Conservation (phyloP, 2,888 invertebrate genomes). For the Drosophila pegasa region DNA sequence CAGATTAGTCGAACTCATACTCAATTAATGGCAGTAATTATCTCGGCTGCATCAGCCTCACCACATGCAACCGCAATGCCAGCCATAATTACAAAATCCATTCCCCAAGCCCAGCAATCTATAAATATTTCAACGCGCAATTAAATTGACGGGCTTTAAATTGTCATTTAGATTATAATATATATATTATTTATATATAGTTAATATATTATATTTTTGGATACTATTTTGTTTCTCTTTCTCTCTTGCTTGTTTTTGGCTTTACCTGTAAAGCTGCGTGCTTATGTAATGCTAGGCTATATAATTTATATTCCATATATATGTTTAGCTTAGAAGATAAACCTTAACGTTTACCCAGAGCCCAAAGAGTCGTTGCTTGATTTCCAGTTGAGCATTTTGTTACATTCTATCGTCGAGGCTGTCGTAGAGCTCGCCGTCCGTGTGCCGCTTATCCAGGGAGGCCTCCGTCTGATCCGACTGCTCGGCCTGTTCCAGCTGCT, state of each 20-base stretch:
- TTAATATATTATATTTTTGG: slow-evolving; percentile 58
- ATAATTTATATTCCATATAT: slow-evolving; percentile 10
- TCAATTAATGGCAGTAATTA: slow-evolving; percentile 25
- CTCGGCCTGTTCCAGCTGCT: slow-evolving; percentile 7
- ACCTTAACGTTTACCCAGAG: slow-evolving; percentile 40
- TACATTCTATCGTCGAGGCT: slow-evolving; percentile 83
- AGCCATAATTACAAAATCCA: slow-evolving; percentile 25
- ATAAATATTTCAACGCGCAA: slow-evolving; percentile 4
- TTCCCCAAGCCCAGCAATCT: slow-evolving; percentile 3
- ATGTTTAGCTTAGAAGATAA: slow-evolving; percentile 21
- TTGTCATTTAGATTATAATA: slow-evolving; percentile 13
- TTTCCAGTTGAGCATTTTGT: slow-evolving; percentile 26
- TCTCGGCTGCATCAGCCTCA: not conserved
- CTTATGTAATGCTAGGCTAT: slow-evolving; percentile 28
- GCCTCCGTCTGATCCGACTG: not conserved
- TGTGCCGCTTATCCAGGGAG: slow-evolving; percentile 34
- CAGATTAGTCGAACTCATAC: slow-evolving; percentile 21
- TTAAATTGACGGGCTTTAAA: slow-evolving; percentile 3
- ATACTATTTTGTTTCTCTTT: slow-evolving; percentile 33
- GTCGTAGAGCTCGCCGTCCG: slow-evolving; percentile 73
- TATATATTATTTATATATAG: slow-evolving; percentile 11
- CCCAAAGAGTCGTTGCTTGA: slow-evolving; percentile 54
- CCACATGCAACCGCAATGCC: slow-evolving; percentile 6
- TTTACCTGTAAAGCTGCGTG: slow-evolving; percentile 59
- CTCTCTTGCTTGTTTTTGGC: slow-evolving; percentile 51